These are phyloP conservation scores for Dipodomys ordii DNA, from an alignment of 2,113 vertebrate species.

Conservation along the genomic window DNA sequence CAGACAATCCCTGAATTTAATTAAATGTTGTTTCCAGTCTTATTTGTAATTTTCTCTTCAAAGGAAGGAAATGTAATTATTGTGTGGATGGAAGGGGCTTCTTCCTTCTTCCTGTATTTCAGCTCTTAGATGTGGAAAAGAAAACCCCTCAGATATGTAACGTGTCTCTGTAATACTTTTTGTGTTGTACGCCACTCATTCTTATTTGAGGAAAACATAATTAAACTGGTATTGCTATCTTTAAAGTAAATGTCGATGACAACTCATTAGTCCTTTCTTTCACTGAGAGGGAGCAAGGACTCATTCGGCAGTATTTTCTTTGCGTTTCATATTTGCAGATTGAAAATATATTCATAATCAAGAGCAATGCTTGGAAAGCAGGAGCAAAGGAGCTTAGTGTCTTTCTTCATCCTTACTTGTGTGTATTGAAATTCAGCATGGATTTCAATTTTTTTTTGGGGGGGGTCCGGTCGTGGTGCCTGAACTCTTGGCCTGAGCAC, in stretches of 20 bases:
- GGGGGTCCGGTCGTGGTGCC: too few species aligned
- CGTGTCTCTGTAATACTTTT: slow-evolving; percentile 21
- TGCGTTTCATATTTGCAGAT: slow-evolving; percentile 12
- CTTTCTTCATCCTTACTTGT: not conserved
- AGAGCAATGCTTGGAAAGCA: not conserved
- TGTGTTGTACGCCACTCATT: slow-evolving; percentile 35
- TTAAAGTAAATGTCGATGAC: slow-evolving; percentile 29
- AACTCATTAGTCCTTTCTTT: not conserved
- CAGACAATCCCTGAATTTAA: slow-evolving; percentile 64
- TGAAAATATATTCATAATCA: slow-evolving; percentile 27
- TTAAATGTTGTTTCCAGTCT: slow-evolving; percentile 66
- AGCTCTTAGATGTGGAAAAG: slow-evolving; percentile 41
- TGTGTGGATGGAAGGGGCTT: slow-evolving; percentile 5
- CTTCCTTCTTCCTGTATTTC: slow-evolving; percentile 44
- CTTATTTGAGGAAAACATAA: slow-evolving; percentile 48
- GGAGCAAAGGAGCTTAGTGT: not conserved
- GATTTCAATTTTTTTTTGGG: not conserved
- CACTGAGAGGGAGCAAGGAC: not conserved
- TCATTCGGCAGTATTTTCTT: not conserved
- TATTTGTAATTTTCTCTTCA: slow-evolving; percentile 71
- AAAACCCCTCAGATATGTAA: not conserved
- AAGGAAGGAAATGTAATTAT: slow-evolving; percentile 68
- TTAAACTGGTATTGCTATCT: slow-evolving; percentile 15
- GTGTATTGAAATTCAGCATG: not conserved
- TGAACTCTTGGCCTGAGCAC: too few species aligned